A percentile compares a stretch with the other conserved stretches of the same genome.
phyloP scores from a whole-genome alignment of 1,140 invertebrate species.

The Leptonema lineaticorne region DNA sequence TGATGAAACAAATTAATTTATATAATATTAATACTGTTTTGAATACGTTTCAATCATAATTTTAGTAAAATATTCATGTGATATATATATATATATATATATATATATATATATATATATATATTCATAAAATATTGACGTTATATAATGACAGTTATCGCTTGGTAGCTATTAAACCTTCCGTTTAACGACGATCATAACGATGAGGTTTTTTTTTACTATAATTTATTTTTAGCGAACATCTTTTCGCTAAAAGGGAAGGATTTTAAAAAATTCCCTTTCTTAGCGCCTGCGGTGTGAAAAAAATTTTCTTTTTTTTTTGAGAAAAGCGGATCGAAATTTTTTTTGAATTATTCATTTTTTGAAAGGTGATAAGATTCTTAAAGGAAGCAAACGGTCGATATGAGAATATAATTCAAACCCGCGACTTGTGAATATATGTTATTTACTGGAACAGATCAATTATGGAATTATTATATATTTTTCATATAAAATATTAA shows the following conservation, averaged over 20 bases:
- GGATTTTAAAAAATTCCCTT: not conserved
- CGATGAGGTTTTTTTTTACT: too few relatives aligned
- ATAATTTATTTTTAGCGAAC: not conserved
- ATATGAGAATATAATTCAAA: not conserved
- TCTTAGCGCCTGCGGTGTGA: not conserved
- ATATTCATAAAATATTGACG: not conserved
- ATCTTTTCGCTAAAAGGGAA: too few relatives aligned
- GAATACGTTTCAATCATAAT: too few relatives aligned
- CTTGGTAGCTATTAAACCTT: too few relatives aligned
- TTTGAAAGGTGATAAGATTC: not conserved
- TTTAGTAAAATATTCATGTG: too few relatives aligned
- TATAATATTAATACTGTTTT: too few relatives aligned
- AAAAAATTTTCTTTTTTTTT: not conserved
- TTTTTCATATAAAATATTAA: too few relatives aligned
- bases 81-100: not conserved
- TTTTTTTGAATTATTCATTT: constrained; percentile 1
- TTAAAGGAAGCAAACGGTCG: too few relatives aligned
- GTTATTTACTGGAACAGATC: too few relatives aligned
- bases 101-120: not conserved
- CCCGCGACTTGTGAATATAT: not conserved
- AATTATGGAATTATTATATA: too few relatives aligned
- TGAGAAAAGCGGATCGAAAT: not conserved
- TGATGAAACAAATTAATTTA: too few relatives aligned
- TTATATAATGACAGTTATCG: too few relatives aligned
- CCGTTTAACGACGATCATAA: not conserved